Base-by-base conservation (phyloP, 2,888 invertebrate species). In the Asteroscopus sphinx region DNA sequence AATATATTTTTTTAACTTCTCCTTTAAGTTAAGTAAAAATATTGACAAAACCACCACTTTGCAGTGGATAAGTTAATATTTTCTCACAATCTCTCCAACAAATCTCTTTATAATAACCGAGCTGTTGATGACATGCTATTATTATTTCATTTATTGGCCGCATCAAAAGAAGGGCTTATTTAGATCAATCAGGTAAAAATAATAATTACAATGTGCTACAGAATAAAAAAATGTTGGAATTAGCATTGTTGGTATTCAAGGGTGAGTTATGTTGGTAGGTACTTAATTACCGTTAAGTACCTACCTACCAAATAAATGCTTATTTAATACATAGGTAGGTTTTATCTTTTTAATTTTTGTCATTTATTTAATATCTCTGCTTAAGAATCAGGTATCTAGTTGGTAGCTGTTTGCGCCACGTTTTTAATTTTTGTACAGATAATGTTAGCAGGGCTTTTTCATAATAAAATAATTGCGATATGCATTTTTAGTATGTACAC, bases 31-130 rank as follows among this genome's bases (percentile, higher is more conserved):
- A 15, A 15, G 8, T 13, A 47, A 16, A 44, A 25, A 46, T 13
- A 28, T 11, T 8, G 7, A 46, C 46, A 45, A 40, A 60, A 60
- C 68, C 53, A 25, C n/a, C 15, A 33, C 0, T 6, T 2, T 0
- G 17, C 5, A 11, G 8, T 28, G 11, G 1, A 37, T 26, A 13
- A n/a, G 5, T 3, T 28, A 6, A 16, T 41, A 16, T 25, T 7
- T 28, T 47, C 4, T 45, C 13, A 26, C 4, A n/a, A 16, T 15
- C 11, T 11, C 33, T 39, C 1, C 15, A 15, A 42, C 45, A 54
- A 49, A 62, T 42, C 37, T 3, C 41, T 36, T 62, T 54, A 49
- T 49, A 68, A 61, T 69, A 44, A 32, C 16, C 4, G 6, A 21
- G 26, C 8, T 25, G 13, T 47, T 40, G 28, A 54, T 49, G 45